phyloP scores from a whole-genome alignment of 1,140 invertebrate genomes.

The Battus philenor region DNA sequence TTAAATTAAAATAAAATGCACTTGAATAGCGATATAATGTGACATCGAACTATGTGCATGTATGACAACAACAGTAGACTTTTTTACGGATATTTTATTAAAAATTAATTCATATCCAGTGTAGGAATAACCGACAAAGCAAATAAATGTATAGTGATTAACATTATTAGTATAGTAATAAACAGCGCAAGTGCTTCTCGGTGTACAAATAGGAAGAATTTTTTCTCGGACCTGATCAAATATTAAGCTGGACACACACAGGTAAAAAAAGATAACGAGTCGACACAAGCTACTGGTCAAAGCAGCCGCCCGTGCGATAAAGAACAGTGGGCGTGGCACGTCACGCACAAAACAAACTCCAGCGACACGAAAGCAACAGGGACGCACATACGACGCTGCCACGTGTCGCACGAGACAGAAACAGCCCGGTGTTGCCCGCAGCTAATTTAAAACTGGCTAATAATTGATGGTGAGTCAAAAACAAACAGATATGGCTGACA shows the following conservation, averaged over 20 bases:
- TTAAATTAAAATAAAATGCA: too few relatives aligned
- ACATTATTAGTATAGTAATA: conserved; percentile 18
- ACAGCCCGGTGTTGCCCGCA: conserved; percentile 44
- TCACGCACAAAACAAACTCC: conserved; percentile 71
- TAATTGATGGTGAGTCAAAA: conserved; percentile 71
- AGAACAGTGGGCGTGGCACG: conserved; percentile 56
- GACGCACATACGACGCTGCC: conserved; percentile 29
- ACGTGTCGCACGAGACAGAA: conserved; percentile 30
- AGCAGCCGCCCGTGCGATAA: conserved; percentile 47
- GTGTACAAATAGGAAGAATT: conserved; percentile 43
- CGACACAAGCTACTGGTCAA: conserved; percentile 61
- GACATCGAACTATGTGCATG: too few relatives aligned
- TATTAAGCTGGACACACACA: conserved; percentile 63
- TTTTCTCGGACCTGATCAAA: conserved; percentile 59
- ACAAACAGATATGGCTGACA: conserved; percentile 71
- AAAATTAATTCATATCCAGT: too few relatives aligned
- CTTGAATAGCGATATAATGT: too few relatives aligned
- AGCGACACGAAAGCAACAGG: conserved; percentile 46
- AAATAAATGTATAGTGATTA: not conserved
- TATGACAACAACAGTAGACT: too few relatives aligned
- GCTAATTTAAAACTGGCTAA: conserved; percentile 70
- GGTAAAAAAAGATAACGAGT: conserved; percentile 58
- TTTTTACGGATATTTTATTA: too few relatives aligned
- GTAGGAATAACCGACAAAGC: too few relatives aligned
- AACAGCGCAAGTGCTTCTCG: conserved; percentile 12